phyloP scores from a whole-genome alignment of 2,113 vertebrate species.

The Corvus moneduloides region DNA sequence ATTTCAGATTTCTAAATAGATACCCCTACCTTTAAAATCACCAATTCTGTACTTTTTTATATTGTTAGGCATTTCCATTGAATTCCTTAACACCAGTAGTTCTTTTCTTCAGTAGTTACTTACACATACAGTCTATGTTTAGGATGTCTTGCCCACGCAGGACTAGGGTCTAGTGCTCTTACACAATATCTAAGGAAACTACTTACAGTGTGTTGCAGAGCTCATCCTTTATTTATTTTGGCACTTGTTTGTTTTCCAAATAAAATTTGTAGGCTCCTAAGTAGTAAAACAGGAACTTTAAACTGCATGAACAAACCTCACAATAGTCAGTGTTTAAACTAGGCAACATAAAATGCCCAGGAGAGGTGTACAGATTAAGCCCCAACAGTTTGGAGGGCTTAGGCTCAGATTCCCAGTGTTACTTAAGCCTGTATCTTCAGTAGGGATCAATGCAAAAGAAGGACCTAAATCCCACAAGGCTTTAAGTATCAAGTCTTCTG shows the following conservation, averaged over 20 bases:
- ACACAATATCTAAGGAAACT: not conserved
- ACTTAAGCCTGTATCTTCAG: not conserved
- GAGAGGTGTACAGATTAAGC: not conserved
- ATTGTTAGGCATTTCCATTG: not conserved
- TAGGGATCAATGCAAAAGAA: not conserved
- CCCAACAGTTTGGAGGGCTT: not conserved
- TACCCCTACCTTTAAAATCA: not conserved
- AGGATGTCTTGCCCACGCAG: not conserved
- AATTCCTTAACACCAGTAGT: not conserved
- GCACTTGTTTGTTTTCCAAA: not conserved
- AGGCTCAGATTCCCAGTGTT: not conserved
- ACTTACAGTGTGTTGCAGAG: not conserved
- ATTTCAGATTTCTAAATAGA: not conserved
- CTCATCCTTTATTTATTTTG: not conserved
- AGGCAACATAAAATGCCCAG: not conserved
- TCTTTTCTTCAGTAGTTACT: not conserved
- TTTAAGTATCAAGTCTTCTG: not conserved
- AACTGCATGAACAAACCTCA: not conserved
- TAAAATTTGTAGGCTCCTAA: not conserved
- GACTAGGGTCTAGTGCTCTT: not conserved
- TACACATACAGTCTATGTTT: not conserved
- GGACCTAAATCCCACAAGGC: not conserved
- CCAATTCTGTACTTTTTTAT: not conserved
- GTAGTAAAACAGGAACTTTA: not conserved
- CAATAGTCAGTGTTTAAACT: not conserved